Conservation (phyloP, 2,888 invertebrate species). For the Phlogophora meticulosa region DNA sequence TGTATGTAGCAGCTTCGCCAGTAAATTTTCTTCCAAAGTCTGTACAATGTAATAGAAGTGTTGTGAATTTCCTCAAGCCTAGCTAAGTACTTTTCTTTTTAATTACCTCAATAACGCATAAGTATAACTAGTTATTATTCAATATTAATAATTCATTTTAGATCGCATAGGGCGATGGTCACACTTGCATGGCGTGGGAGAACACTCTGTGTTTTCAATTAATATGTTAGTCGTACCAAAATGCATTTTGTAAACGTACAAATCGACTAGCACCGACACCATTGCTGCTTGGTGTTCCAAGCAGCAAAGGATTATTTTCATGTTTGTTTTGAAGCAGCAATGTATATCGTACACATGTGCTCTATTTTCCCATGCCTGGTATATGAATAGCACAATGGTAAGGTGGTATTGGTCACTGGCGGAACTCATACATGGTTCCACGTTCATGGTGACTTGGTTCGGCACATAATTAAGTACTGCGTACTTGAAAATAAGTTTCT, state of each 20-base stretch:
- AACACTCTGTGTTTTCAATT: constrained; percentile 69
- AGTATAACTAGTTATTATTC: constrained; percentile 42
- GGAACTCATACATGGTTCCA: constrained; percentile 63
- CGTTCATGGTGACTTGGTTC: constrained; percentile 67
- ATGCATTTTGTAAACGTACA: background rate
- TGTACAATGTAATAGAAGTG: background rate
- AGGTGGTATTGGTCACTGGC: constrained; percentile 61
- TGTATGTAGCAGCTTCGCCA: too few relatives aligned
- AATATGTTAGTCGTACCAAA: constrained; percentile 47
- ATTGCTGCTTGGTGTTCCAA: constrained; percentile 29
- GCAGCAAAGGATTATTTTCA: background rate
- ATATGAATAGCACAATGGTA: constrained; percentile 38
- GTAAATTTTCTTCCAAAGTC: background rate
- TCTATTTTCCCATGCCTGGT: constrained; percentile 30
- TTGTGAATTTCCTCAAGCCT: background rate
- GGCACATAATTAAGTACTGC: constrained; percentile 50
- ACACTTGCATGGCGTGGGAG: constrained; percentile 79
- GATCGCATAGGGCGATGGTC: constrained; percentile 75
- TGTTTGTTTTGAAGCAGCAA: constrained; percentile 22
- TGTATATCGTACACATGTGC: constrained; percentile 19
- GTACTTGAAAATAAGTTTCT: constrained; percentile 28
- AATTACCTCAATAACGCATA: constrained; percentile 16
- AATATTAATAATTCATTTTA: constrained; percentile 55
- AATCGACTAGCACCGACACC: background rate
- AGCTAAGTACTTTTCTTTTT: constrained; percentile 9